phyloP scores from a whole-genome alignment of 2,888 invertebrate genomes.

The Mythimna pallens region DNA sequence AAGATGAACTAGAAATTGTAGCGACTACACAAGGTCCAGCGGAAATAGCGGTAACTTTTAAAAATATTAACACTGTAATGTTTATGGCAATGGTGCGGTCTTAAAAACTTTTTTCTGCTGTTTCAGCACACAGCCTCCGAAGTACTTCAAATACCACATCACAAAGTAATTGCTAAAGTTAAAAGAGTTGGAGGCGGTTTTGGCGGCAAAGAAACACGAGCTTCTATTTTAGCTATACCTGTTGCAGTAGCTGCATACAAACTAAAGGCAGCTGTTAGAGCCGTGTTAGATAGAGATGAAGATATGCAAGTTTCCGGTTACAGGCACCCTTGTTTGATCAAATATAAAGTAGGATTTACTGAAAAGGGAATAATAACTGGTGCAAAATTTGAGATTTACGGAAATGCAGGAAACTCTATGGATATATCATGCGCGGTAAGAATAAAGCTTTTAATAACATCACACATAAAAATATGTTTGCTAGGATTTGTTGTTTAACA shows the following conservation, averaged over 20 bases:
- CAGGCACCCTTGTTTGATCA: slow-evolving; percentile 94
- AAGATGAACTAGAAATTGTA: slow-evolving; percentile 96
- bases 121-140: slow-evolving; percentile 91
- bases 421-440: slow-evolving; percentile 93
- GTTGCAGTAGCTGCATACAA: slow-evolving; percentile 94
- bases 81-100: neutral
- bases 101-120: slow-evolving; percentile 10
- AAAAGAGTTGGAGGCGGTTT: slow-evolving; percentile 97
- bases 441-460: too few species aligned
- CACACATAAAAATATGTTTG: too few species aligned
- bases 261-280: slow-evolving; percentile 93
- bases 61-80: neutral
- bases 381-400: slow-evolving; percentile 91
- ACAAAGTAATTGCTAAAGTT: slow-evolving; percentile 92
- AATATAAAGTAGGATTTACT: slow-evolving; percentile 94
- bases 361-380: slow-evolving; percentile 93
- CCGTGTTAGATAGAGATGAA: slow-evolving; percentile 95
- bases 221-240: slow-evolving; percentile 91
- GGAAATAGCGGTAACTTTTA: slow-evolving; percentile 91
- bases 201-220: slow-evolving; percentile 96
- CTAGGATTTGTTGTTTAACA: too few species aligned
- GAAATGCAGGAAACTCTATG: slow-evolving; percentile 93
- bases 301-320: slow-evolving; percentile 96
- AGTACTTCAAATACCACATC: slow-evolving; percentile 92
- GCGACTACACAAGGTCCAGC: slow-evolving; percentile 95